Evolutionary conservation across 2,113 vertebrate genomes (phyloP), one percentile per base, ranked within the genome.

Genomic region (Paradoxurus hermaphroditus): DNA sequence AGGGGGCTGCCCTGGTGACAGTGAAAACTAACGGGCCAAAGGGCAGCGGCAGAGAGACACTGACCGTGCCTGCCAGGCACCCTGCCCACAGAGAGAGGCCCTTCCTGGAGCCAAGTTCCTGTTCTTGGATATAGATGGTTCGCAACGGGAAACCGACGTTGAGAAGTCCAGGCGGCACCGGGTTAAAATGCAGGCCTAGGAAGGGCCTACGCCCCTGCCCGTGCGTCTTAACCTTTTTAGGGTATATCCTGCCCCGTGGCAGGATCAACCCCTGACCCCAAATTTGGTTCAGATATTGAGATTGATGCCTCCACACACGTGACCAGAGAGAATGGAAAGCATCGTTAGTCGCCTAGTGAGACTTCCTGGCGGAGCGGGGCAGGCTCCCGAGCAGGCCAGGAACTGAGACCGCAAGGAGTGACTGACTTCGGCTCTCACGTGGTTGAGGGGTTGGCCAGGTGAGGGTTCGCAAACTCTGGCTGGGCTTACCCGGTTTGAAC

Each of bases 51-150:
- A 85, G 72, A 25, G 62, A 14, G 16, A 59, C 1, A 11, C 46
- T 44, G 29, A 67, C 19, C 21, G 31, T 10, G 82, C 39, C 7
- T 0, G 1, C 18, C 25, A 31, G 78, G 11, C 10, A 4, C 18
- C 39, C 65, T 68, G 49, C 77, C 41, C 8, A 8, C 44, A 62
- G 51, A 25, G 81, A 39, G 82, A 41, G 25, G 44, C 62, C 39
- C 1, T 5, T 86, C 49, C 82, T 5, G 7, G 73, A 79, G n/a
- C 72, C 29, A n/a, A 63, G 63, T 65, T 36, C 73, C 29, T 63
- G 51, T 39, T 31, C 11, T 10, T 15, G 7, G 27, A 39, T 5
- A 7, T 31, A 21, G 0, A 4, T 0, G 44, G 63, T 65, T 14
- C 41, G 77, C 7, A 23, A 51, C 25, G 10, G 88, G 31, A 86